Conservation (phyloP, 2,797 vertebrate genomes). For the Odontamblyopus lacepedii region DNA sequence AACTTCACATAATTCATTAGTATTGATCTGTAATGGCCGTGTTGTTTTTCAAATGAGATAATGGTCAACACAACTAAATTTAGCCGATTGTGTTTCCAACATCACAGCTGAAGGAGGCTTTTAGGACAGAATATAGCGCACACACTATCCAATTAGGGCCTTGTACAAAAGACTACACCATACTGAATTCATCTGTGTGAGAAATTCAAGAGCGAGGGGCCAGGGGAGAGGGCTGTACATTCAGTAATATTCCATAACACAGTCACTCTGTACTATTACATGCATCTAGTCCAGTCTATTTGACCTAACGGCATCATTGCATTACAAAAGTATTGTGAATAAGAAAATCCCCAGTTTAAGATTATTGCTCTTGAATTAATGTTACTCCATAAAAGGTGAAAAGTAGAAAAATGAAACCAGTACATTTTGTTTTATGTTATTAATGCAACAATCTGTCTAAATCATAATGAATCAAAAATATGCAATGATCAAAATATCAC, state of each 20-base stretch:
- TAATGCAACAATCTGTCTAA: no score
- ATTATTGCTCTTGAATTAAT: no score
- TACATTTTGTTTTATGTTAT: no score
- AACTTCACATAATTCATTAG: not conserved
- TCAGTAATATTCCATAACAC: not conserved
- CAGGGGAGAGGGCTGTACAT: constrained; percentile 3
- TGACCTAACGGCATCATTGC: no score
- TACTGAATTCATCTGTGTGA: not conserved
- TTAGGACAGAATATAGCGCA: not conserved
- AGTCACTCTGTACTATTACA: constrained; percentile 17
- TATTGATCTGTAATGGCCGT: constrained; percentile 35
- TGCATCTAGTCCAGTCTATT: not conserved
- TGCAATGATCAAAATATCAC: no score
- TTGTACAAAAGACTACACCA: not conserved
- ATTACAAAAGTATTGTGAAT: no score
- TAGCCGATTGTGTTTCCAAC: constrained; percentile 18
- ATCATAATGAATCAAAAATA: no score
- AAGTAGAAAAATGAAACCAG: no score
- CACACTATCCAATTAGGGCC: constrained; percentile 11
- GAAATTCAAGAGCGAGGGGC: not conserved
- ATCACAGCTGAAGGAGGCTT: constrained; percentile 1
- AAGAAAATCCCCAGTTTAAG: no score
- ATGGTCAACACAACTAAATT: constrained; percentile 34
- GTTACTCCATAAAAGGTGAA: no score
- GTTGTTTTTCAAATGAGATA: constrained; percentile 21